Evolutionary conservation across 2,888 invertebrate species (phyloP), one percentile per base, ranked within the genome.

Genomic region (Tenthredo amoena): DNA sequence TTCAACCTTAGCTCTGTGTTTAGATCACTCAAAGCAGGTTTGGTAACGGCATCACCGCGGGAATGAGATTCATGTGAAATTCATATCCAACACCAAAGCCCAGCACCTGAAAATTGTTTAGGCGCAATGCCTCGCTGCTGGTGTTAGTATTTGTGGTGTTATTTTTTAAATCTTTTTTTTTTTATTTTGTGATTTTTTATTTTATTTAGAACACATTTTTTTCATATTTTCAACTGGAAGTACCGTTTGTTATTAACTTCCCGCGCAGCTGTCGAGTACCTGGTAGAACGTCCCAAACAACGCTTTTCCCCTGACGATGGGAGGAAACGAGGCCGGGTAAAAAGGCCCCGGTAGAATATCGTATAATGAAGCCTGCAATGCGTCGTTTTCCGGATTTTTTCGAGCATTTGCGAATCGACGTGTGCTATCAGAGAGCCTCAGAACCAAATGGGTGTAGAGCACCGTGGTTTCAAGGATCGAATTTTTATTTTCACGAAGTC

Each of bases 241-340:
- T 81, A 62, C 81, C 40, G 81, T 81, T 81, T 50, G 81, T 81
- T 81, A 81, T 81, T 62, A 81, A 81, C 81, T 81, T 81, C 62
- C 40, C 26, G 37, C 31, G 47, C 83, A 83, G 83, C 71, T 83
- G 83, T 83, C 47, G 83, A 83, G 83, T 83, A 68, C 68, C 83
- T 65, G 47, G 47, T 34, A 9, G 71, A 71, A 71, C 37, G 43
- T 65, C 68, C 47, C 31, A 47, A 71, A 83, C 65, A 65, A 68
- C 83, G 71, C 47, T 68, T 83, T 68, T 26, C 47, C 47, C 68
- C 12, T 12, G 81, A 62, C 12, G 62, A 62, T 81, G 58, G 37
- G 21, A 21, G 37, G 12, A 40, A 81, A 55, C 34, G 77, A 77
- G 77, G 55, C 31, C 55, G 26, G n/a, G 40, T 37, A 62, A 81